These are phyloP conservation scores for Elgaria multicarinata DNA, from an alignment of 2,113 vertebrate genomes.

Conservation along the genomic window DNA sequence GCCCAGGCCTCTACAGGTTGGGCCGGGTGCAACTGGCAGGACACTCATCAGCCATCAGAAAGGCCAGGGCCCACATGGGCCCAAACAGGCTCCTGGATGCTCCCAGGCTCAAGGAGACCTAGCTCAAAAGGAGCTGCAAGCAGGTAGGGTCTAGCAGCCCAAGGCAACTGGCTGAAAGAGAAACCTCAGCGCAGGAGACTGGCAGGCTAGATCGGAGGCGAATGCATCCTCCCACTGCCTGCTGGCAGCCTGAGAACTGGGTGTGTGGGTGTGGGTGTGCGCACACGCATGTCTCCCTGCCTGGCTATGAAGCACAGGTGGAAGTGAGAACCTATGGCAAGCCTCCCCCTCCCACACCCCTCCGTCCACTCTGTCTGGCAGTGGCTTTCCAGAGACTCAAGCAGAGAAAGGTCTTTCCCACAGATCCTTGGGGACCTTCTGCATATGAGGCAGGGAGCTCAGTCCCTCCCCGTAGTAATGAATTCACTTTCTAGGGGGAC, in stretches of 20 bases:
- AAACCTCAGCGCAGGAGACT: neutral
- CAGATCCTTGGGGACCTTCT: neutral
- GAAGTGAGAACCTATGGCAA: neutral
- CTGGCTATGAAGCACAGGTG: neutral
- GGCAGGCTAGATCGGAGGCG: neutral
- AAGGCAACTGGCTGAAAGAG: neutral
- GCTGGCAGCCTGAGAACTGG: neutral
- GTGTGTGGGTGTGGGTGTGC: no score
- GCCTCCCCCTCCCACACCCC: neutral
- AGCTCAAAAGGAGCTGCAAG: neutral
- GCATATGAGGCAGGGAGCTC: neutral
- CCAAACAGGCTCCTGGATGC: neutral
- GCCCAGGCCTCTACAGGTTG: neutral
- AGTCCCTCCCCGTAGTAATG: neutral
- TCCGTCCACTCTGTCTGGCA: neutral
- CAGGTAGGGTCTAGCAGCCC: neutral
- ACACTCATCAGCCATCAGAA: slow-evolving; percentile 6
- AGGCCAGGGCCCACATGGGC: neutral
- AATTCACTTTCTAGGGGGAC: neutral
- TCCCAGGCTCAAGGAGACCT: neutral
- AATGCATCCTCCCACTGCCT: neutral
- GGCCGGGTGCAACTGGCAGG: neutral
- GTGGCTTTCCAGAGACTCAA: neutral
- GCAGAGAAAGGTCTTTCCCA: neutral
- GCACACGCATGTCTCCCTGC: no score